Evolutionary conservation across 2,797 vertebrate species (phyloP), one percentile per base, ranked within the genome.

Genomic region (Catostomus latipinnis): DNA sequence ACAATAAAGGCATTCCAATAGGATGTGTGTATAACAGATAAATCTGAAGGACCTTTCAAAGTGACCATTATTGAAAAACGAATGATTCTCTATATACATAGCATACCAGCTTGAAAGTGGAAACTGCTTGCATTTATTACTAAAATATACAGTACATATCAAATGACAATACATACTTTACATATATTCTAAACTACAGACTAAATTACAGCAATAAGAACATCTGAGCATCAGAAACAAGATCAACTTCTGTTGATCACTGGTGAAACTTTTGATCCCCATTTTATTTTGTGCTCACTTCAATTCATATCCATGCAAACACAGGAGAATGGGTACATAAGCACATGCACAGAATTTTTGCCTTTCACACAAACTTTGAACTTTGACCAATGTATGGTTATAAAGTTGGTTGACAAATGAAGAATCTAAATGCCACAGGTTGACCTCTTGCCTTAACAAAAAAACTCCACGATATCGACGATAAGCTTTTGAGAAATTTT

Each of bases 281-380:
- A 34, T 4, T 34, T 34, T 34, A 71, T 62, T 71, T 62, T 56
- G 10, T 11, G 12, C 71, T 76, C 46, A 68, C 18, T 43, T 50
- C 8, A 8, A 74, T 18, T 74, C 12, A 16, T 52, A 4, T 7
- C 3, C 76, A 79, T 79, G 76, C 60, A 79, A 61, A 54, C 14
- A 5, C 14, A 63, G 16, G 43, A 46, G 8, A 62, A 78, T 71
- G 76, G 58, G 68, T 34, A 57, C 52, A 46, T 60, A 71, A 78
- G 68, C 76, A 71, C 76, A 79, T 71, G 76, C 68, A 72, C 2
- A 34, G 56, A 53, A 6, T 69, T 3, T 60, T 52, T 52, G 9
- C 50, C 65, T 58, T 68, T 18, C 57, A 7, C 11, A 34, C 34
- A 34, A 34, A 34, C 4, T 34, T 74, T 65, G 7, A 14, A 34